Evolutionary conservation across 2,113 vertebrate genomes (phyloP).

Genomic region (Chaetodon trifascialis): DNA sequence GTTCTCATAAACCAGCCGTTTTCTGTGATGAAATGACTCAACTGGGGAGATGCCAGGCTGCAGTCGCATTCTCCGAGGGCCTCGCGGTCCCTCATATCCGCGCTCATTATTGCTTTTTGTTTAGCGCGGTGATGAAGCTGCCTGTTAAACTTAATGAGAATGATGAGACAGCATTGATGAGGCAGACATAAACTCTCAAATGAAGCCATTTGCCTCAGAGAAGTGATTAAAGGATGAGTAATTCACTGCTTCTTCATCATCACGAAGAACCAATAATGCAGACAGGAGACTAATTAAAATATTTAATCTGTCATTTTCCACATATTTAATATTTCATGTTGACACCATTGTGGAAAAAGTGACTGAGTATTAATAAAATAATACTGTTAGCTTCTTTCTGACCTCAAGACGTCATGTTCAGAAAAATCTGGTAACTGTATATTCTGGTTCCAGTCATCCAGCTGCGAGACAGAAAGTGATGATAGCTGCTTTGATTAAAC

Average conservation of each 20-base stretch:
- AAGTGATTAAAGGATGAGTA: conserved; percentile 46
- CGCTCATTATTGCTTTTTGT: conserved; percentile 40
- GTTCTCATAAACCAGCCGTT: not conserved
- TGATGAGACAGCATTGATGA: conserved; percentile 13
- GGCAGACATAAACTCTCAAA: conserved; percentile 37
- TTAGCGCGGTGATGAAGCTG: conserved; percentile 25
- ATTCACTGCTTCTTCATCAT: conserved; percentile 29
- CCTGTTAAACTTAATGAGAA: conserved; percentile 41
- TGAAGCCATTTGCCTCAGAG: conserved; percentile 11
- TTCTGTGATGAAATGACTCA: not conserved
- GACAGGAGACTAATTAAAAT: conserved; percentile 15
- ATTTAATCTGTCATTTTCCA: conserved; percentile 13
- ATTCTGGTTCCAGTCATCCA: not conserved
- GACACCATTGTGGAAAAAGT: not conserved
- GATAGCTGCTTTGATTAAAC: conserved; percentile 2
- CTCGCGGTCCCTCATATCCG: not conserved
- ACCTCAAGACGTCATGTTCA: not conserved
- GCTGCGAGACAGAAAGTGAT: not conserved
- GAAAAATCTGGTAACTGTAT: not conserved
- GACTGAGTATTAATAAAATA: not conserved
- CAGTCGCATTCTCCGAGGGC: not conserved
- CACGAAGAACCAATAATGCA: conserved; percentile 16
- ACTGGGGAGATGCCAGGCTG: not conserved
- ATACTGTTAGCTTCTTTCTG: not conserved
- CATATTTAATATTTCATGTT: conserved; percentile 22